phyloP scores from a whole-genome alignment of 2,888 invertebrate genomes.

The Melinaea marsaeus region DNA sequence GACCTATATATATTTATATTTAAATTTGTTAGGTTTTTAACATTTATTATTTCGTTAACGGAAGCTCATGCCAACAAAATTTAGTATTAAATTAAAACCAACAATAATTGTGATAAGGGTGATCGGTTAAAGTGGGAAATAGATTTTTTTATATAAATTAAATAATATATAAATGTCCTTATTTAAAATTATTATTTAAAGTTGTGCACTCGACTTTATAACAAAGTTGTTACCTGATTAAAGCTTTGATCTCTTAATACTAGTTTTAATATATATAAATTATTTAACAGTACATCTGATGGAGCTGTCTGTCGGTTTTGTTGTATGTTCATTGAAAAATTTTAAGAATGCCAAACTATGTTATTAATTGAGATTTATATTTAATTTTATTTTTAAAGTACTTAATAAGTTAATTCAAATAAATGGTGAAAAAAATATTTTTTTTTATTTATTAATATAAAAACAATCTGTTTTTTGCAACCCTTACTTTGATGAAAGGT shows the following conservation, averaged over 20 bases:
- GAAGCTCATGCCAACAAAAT: conserved; percentile 6
- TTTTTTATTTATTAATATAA: neutral
- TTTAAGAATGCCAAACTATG: conserved; percentile 63
- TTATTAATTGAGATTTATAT: conserved; percentile 68
- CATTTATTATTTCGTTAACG: neutral
- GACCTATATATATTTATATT: no score
- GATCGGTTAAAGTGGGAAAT: conserved; percentile 58
- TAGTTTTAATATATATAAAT: conserved; percentile 61
- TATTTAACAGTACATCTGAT: conserved; percentile 32
- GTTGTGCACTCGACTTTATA: conserved; percentile 27
- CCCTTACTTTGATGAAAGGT: no score
- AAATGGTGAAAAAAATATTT: conserved; percentile 34
- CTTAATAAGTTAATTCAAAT: conserved; percentile 43
- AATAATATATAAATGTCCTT: conserved; percentile 38
- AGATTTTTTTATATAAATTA: conserved; percentile 40
- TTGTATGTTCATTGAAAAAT: conserved; percentile 22
- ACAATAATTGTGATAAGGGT: conserved; percentile 53
- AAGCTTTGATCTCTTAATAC: conserved; percentile 73
- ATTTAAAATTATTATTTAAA: conserved; percentile 33
- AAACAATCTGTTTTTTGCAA: neutral
- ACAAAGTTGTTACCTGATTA: conserved; percentile 68
- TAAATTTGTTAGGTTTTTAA: neutral
- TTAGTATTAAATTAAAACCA: conserved; percentile 20
- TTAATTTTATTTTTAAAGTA: conserved; percentile 41
- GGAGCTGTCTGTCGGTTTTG: conserved; percentile 49